A percentile compares a stretch with the other conserved stretches of the same genome.
Evolutionary conservation across 2,888 invertebrate species (phyloP).

Genomic region (Podotricha telesiphe): DNA sequence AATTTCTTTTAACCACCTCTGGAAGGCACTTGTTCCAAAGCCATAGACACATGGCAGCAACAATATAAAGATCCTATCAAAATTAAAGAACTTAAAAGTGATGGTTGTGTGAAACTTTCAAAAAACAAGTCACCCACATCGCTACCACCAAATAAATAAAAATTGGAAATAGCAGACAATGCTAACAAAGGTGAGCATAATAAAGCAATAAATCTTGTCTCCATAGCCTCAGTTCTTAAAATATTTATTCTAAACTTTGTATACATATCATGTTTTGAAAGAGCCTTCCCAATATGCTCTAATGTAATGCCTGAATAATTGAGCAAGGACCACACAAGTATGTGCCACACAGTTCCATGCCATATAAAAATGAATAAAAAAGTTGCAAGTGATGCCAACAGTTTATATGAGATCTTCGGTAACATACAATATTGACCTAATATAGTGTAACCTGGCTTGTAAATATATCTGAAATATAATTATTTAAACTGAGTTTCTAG

Average conservation of each 20-base stretch:
- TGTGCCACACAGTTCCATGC: constrained; percentile 92
- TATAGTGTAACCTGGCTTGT: constrained; percentile 85
- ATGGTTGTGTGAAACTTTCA: constrained; percentile 77
- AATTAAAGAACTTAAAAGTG: constrained; percentile 60
- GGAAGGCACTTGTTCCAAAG: constrained; percentile 66
- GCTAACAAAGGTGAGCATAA: constrained; percentile 89
- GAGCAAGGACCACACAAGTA: constrained; percentile 93
- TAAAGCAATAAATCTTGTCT: constrained; percentile 86
- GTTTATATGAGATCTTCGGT: constrained; percentile 78
- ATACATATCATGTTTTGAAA: constrained; percentile 76
- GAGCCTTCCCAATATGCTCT: constrained; percentile 85
- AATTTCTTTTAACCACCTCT: constrained; percentile 52
- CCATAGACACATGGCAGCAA: constrained; percentile 77
- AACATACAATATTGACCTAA: constrained; percentile 58
- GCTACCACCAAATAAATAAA: constrained; percentile 92
- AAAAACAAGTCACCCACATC: constrained; percentile 89
- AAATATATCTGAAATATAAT: constrained; percentile 89
- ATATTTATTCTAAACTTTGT: constrained; percentile 65
- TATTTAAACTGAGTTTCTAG: not conserved
- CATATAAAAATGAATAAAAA: constrained; percentile 94
- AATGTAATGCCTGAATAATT: constrained; percentile 91
- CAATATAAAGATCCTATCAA: constrained; percentile 67
- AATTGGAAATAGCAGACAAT: constrained; percentile 92
- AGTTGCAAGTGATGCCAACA: constrained; percentile 88
- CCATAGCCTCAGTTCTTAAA: constrained; percentile 69